Base-by-base conservation (phyloP, 2,888 invertebrate genomes). In the Hybos culiciformis region DNA sequence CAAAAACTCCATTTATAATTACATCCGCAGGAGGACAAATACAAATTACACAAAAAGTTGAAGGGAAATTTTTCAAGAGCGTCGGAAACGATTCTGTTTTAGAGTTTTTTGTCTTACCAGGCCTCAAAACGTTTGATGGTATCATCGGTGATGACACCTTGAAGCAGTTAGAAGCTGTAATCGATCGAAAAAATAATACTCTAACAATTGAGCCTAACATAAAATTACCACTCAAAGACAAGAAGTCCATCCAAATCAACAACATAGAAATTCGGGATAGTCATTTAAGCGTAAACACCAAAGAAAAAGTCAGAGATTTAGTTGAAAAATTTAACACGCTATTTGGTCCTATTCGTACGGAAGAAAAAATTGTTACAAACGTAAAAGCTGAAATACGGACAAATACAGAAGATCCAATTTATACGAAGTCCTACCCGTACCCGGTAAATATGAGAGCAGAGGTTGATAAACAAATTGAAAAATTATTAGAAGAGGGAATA, bases 361-460 rank as follows among this genome's bases (percentile, higher is more conserved):
- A 14, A 1, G 36, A 34, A 34, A 29, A 29, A 19, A 21, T 43
- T 8, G 23, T 39, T 11, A 43, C 43, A 17, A 34, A 20, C 6
- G 38, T 43, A 9, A 32, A 33, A 19, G 38, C 39, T 4, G 38
- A 43, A 39, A 39, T 38, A 20, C 38, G 33, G 32, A 43, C 38
- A 9, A 38, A 23, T 4, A 43, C 43, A 38, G 18, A 38, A 8
- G 46, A 48, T 7, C 61, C 59, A 1, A 53, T 61, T 5, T 54
- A 53, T 37, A 46, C 54, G 1, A 59, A 60, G 53, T 50, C 52
- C 5, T 63, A 63, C 44, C 48, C 61, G 6, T 61, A 61, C 39
- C 63, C 62, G 0, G 50, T 57, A 20, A 47, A 54, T 17, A 55
- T 61, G 49, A 50, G 56, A 43, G 33, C 39, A 14, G 62, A 60